These are phyloP conservation scores for Gambelia wislizenii DNA, from an alignment of 2,797 vertebrate species.

Conservation along the genomic window DNA sequence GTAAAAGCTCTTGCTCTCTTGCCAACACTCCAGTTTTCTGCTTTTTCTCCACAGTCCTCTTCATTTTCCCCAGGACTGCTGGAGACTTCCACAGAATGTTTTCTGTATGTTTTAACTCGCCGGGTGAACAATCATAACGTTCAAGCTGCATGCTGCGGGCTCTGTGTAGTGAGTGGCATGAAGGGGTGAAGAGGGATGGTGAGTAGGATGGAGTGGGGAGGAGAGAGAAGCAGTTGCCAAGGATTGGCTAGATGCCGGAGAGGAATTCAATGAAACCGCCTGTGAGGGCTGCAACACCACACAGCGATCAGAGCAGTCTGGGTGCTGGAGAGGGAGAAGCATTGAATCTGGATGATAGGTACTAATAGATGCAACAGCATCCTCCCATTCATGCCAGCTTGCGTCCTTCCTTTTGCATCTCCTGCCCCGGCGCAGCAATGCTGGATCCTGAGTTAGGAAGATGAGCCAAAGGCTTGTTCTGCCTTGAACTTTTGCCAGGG, in stretches of 20 bases:
- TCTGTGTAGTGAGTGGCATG: neutral
- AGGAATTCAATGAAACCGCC: constrained; percentile 42
- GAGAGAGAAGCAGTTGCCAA: neutral
- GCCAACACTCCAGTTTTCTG: neutral
- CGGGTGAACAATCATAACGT: fast-evolving
- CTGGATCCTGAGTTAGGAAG: fast-evolving
- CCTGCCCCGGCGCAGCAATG: neutral
- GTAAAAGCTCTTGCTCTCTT: too few species aligned
- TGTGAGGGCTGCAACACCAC: constrained; percentile 46
- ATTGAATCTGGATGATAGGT: neutral
- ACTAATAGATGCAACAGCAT: neutral
- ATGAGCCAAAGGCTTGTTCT: neutral
- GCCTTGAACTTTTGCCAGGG: neutral
- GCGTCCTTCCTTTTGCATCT: neutral
- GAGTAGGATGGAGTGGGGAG: too few species aligned
- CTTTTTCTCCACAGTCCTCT: too few species aligned
- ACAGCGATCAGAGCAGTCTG: constrained; percentile 27
- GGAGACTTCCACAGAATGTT: neutral
- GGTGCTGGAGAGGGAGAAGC: neutral
- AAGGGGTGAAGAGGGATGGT: neutral
- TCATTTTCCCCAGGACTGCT: neutral
- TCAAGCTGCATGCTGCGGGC: neutral
- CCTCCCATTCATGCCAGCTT: fast-evolving
- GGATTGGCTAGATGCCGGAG: constrained; percentile 65
- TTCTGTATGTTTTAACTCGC: neutral